These are phyloP conservation scores for Athene cunicularia DNA, from an alignment of 2,113 vertebrate genomes.

Conservation along the genomic window DNA sequence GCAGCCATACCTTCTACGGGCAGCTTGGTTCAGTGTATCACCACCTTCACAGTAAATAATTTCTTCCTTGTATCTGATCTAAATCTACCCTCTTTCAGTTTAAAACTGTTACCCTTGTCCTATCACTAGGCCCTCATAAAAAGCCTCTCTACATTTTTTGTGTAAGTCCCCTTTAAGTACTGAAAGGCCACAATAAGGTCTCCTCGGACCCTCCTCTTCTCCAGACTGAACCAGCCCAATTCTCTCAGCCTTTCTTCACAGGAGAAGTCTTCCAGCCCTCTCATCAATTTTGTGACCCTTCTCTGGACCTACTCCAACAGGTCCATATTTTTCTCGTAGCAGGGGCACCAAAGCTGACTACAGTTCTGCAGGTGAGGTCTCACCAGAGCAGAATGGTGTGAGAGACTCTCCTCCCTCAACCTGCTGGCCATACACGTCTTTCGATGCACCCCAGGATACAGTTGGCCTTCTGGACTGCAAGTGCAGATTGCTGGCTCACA, in stretches of 20 bases:
- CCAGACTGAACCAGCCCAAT: not conserved
- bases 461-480: not conserved
- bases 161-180: not conserved
- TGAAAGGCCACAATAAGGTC: not conserved
- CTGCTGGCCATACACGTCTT: fast-evolving
- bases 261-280: not conserved
- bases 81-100: not conserved
- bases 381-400: fast-evolving
- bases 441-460: fast-evolving
- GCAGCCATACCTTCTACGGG: not conserved
- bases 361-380: not conserved
- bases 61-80: not conserved
- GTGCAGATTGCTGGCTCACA: fast-evolving
- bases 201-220: not conserved
- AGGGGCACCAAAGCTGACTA: not conserved
- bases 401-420: not conserved
- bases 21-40: not conserved
- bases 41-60: not conserved
- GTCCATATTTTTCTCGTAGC: not conserved
- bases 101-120: not conserved
- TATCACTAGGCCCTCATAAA: not conserved
- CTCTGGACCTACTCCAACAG: fast-evolving
- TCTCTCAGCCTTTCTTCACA: not conserved
- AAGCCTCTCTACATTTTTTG: not conserved
- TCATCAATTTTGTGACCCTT: not conserved